phyloP scores from a whole-genome alignment of 2,797 vertebrate species.

The Rhinichthys osculus region DNA sequence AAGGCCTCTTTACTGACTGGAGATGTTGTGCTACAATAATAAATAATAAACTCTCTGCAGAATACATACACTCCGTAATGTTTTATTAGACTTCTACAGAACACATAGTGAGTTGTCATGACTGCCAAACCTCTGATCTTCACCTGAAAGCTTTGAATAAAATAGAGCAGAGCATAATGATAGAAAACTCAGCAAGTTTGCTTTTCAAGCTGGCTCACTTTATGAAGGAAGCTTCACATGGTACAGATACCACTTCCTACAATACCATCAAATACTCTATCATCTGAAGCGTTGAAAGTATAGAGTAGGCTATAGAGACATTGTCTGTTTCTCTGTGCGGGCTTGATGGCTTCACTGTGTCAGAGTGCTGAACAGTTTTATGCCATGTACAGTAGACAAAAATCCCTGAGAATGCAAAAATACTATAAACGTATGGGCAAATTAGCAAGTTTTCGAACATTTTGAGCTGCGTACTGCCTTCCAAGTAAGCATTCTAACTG shows the following conservation, averaged over 20 bases:
- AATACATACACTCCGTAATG: conserved; percentile 15
- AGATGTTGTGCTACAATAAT: neutral
- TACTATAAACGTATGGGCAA: neutral
- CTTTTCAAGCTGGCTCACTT: conserved; percentile 34
- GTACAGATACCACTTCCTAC: conserved; percentile 10
- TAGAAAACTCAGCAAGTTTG: conserved; percentile 18
- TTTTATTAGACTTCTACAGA: conserved; percentile 33
- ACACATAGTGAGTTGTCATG: conserved; percentile 27
- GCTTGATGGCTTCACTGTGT: neutral
- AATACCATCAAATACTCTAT: conserved; percentile 27
- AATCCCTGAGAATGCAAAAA: neutral
- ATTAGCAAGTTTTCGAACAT: neutral
- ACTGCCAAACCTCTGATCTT: conserved; percentile 36
- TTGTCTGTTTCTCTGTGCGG: conserved; percentile 9
- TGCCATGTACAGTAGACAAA: conserved; percentile 8
- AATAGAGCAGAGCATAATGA: conserved; percentile 22
- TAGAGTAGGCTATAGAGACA: neutral
- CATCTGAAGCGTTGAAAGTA: conserved; percentile 28
- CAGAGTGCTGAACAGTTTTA: conserved; percentile 8
- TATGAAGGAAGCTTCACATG: conserved; percentile 26
- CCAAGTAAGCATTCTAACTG: too few relatives aligned
- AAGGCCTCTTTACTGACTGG: neutral
- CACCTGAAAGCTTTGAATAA: conserved; percentile 36
- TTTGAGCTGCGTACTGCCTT: too few relatives aligned
- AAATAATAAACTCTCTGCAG: conserved; percentile 34